Evolutionary conservation across 2,113 vertebrate species (phyloP).

Genomic region (Crotalus horridus): DNA sequence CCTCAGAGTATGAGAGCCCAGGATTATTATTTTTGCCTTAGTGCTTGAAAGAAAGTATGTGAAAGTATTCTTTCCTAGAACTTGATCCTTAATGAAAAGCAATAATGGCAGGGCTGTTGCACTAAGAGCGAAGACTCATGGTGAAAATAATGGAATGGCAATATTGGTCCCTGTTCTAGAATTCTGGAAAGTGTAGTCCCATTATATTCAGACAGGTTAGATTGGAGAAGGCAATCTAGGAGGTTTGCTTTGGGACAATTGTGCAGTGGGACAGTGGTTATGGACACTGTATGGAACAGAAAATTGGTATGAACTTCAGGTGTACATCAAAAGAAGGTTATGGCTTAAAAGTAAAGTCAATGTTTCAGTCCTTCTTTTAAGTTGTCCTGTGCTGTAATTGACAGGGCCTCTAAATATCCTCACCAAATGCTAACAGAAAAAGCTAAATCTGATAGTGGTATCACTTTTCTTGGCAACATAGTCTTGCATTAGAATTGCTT

Average conservation of each 20-base stretch:
- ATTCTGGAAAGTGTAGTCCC: neutral
- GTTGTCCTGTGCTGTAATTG: neutral
- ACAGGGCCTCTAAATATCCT: neutral
- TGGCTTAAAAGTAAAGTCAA: neutral
- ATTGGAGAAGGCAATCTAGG: neutral
- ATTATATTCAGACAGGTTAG: neutral
- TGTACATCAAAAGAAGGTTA: neutral
- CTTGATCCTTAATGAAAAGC: neutral
- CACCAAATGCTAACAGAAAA: neutral
- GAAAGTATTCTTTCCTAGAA: neutral
- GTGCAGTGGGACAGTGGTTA: neutral
- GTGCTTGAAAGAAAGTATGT: neutral
- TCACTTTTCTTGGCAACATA: neutral
- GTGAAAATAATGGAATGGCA: neutral
- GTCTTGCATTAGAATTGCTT: neutral
- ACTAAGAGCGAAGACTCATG: neutral
- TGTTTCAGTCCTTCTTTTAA: neutral
- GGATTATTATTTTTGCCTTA: neutral
- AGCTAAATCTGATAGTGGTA: neutral
- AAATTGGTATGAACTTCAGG: neutral
- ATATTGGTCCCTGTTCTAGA: neutral
- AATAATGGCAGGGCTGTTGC: neutral
- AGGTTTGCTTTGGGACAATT: neutral
- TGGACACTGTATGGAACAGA: neutral
- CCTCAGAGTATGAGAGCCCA: neutral